phyloP scores from a whole-genome alignment of 2,888 invertebrate genomes.

The Coelinius sp. region DNA sequence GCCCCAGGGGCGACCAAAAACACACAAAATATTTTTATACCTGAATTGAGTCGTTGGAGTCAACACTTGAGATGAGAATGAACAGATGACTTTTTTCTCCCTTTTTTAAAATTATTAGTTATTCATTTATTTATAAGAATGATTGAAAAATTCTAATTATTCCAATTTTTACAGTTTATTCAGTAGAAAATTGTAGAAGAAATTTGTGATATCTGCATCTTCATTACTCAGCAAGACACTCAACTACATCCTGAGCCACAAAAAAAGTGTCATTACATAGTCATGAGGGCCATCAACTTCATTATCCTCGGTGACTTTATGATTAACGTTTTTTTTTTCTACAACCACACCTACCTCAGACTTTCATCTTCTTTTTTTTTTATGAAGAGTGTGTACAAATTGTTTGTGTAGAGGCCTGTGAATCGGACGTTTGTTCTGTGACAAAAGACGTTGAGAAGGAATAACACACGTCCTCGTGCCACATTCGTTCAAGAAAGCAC shows the following conservation, averaged over 20 bases:
- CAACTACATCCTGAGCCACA: neutral
- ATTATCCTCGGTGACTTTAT: neutral
- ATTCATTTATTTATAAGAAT: no score
- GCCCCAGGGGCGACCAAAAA: neutral
- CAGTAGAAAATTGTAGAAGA: no score
- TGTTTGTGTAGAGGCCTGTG: neutral
- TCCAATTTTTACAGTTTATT: no score
- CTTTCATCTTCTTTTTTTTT: neutral
- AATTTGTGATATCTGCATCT: neutral
- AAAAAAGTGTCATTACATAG: neutral
- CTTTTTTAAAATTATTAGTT: no score
- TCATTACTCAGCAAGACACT: neutral
- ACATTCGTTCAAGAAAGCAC: constrained; percentile 49
- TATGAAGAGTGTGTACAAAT: neutral
- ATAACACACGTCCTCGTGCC: constrained; percentile 61
- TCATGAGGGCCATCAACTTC: neutral
- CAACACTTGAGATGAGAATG: no score
- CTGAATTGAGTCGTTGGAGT: no score
- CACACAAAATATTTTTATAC: neutral
- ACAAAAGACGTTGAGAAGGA: constrained; percentile 52
- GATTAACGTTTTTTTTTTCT: neutral
- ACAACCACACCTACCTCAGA: neutral
- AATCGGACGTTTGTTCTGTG: constrained; percentile 39
- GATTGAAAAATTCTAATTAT: no score
- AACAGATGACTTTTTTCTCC: no score